phyloP scores from a whole-genome alignment of 2,113 vertebrate genomes.

The Petromus typicus region DNA sequence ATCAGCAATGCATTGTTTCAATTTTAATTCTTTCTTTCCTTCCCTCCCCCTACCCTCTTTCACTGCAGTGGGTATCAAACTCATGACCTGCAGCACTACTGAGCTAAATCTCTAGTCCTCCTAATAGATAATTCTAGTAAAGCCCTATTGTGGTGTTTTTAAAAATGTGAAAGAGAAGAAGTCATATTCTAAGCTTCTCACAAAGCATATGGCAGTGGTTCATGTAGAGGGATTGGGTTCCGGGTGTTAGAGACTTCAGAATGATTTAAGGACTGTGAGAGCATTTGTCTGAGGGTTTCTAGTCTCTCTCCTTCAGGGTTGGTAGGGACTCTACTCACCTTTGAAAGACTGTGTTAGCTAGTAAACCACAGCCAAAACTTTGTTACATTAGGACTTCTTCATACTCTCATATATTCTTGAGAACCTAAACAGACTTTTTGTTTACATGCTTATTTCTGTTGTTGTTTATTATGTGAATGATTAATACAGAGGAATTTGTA shows the following conservation, averaged over 20 bases:
- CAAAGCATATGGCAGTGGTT: neutral
- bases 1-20: neutral
- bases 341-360: neutral
- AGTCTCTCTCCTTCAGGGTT: neutral
- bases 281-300: neutral
- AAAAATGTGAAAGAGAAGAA: neutral
- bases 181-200: conserved; percentile 1
- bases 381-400: neutral
- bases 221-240: neutral
- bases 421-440: neutral
- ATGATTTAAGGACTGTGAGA: neutral
- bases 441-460: conserved; percentile 6
- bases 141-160: neutral
- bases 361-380: neutral
- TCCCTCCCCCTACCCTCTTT: no score
- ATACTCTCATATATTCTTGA: neutral
- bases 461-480: conserved; percentile 31
- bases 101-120: no score
- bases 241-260: neutral
- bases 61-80: no score
- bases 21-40: neutral
- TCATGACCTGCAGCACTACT: no score
- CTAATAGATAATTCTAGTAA: neutral
- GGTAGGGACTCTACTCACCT: neutral
- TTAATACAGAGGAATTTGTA: neutral